Percentiles rank a stretch among this genome's conserved stretches.
These are phyloP conservation scores for Myotis daubentonii DNA, from an alignment of 2,797 vertebrate species.

Conservation along the genomic window DNA sequence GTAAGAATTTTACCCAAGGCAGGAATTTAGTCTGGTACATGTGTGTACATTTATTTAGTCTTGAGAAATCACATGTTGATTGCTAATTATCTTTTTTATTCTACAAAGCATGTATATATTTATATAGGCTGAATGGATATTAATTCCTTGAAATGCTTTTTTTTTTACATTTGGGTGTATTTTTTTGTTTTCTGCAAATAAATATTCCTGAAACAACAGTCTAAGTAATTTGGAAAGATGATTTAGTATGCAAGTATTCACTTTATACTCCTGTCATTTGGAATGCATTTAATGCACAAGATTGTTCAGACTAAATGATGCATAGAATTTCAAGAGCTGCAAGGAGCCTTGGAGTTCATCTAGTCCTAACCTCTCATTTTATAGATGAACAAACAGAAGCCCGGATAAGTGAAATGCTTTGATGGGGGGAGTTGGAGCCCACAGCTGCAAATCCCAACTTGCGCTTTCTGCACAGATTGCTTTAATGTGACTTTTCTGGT, in stretches of 20 bases:
- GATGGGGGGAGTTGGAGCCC: background rate
- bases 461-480: slow-evolving; percentile 9
- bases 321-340: slow-evolving; percentile 61
- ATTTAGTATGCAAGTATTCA: slow-evolving; percentile 37
- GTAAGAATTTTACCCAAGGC: background rate
- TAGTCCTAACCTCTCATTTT: slow-evolving; percentile 63
- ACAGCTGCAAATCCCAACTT: slow-evolving; percentile 27
- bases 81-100: background rate
- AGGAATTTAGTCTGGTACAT: background rate
- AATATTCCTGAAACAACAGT: slow-evolving; percentile 40
- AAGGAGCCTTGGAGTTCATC: slow-evolving; percentile 22
- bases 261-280: background rate
- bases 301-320: slow-evolving; percentile 47
- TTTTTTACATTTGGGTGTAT: background rate
- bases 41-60: background rate
- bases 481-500: slow-evolving; percentile 38
- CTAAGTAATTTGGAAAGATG: slow-evolving; percentile 22
- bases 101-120: background rate
- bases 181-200: slow-evolving; percentile 28
- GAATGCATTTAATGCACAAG: slow-evolving; percentile 38
- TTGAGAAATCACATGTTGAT: slow-evolving; percentile 25
- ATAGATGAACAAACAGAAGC: slow-evolving; percentile 38
- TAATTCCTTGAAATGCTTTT: background rate
- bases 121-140: background rate
- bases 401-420: slow-evolving; percentile 22